These are phyloP conservation scores for Halcyon chelicuti DNA, from an alignment of 2,797 vertebrate species.

Conservation along the genomic window DNA sequence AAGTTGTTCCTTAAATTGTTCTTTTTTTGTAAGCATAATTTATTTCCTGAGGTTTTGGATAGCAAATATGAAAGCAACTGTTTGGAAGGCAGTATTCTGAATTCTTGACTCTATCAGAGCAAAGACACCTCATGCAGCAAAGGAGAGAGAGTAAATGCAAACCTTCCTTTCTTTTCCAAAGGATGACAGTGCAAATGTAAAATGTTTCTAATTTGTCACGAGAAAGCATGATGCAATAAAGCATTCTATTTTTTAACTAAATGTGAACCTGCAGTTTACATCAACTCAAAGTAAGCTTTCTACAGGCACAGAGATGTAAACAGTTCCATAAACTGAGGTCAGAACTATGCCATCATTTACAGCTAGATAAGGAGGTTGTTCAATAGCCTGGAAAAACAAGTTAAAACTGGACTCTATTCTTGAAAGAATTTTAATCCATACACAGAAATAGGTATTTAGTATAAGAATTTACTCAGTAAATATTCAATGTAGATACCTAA, in stretches of 20 bases:
- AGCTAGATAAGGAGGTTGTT: neutral
- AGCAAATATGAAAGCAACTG: neutral
- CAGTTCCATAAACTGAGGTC: neutral
- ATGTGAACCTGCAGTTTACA: neutral
- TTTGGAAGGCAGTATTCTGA: neutral
- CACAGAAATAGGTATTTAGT: neutral
- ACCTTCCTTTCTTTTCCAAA: neutral
- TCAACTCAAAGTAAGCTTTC: neutral
- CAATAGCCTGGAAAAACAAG: neutral
- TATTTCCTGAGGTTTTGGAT: neutral
- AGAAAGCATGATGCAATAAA: neutral
- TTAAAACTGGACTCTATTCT: neutral
- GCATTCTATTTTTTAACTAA: neutral
- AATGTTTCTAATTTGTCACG: neutral
- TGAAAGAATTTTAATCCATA: neutral
- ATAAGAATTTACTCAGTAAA: neutral
- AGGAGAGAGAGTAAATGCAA: neutral
- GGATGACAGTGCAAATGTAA: neutral
- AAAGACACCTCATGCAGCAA: neutral
- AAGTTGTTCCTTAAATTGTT: neutral
- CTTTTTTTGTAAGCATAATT: neutral
- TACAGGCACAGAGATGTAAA: fast-evolving
- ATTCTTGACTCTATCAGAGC: neutral
- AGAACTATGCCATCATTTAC: neutral
- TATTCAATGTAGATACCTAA: neutral